Percentiles rank a stretch among this genome's conserved stretches.
phyloP scores from a whole-genome alignment of 2,113 vertebrate species.

The Thamnophis sirtalis region DNA sequence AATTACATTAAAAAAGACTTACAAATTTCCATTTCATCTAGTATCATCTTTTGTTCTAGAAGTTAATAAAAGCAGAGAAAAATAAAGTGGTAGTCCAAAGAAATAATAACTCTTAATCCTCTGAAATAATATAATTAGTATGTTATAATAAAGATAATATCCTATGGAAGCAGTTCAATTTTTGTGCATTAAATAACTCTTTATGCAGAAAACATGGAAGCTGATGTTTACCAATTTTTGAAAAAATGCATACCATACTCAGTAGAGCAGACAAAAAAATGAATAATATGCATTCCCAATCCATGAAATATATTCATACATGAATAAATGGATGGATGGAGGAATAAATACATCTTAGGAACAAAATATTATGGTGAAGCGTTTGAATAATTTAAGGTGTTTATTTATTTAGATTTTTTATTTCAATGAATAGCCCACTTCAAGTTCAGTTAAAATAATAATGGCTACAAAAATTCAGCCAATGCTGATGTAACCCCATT shows the following conservation, averaged over 20 bases:
- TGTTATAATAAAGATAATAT: background rate
- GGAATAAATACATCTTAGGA: background rate
- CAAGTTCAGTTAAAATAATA: slow-evolving; percentile 3
- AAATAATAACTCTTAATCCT: slow-evolving; percentile 27
- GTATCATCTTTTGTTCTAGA: slow-evolving; percentile 22
- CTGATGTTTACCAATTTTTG: slow-evolving; percentile 4
- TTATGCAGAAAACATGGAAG: slow-evolving; percentile 20
- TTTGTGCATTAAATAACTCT: slow-evolving; percentile 25
- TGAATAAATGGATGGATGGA: background rate
- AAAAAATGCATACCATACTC: slow-evolving; percentile 16
- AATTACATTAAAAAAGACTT: slow-evolving; percentile 10
- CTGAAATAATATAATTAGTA: background rate
- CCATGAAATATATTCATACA: slow-evolving; percentile 15
- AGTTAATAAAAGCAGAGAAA: slow-evolving; percentile 44
- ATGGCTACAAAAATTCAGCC: background rate
- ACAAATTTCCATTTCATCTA: background rate
- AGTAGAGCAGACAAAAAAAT: background rate
- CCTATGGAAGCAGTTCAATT: slow-evolving; percentile 23
- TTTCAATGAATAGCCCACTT: background rate
- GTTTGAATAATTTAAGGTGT: slow-evolving; percentile 41
- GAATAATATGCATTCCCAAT: slow-evolving; percentile 25
- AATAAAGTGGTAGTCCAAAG: slow-evolving; percentile 23
- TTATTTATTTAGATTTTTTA: slow-evolving; percentile 34
- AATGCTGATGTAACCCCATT: background rate
- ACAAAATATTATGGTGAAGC: slow-evolving; percentile 39